Evolutionary conservation across 2,888 invertebrate species (phyloP), one percentile per base, ranked within the genome.

Genomic region (Lasioglossum vierecki): DNA sequence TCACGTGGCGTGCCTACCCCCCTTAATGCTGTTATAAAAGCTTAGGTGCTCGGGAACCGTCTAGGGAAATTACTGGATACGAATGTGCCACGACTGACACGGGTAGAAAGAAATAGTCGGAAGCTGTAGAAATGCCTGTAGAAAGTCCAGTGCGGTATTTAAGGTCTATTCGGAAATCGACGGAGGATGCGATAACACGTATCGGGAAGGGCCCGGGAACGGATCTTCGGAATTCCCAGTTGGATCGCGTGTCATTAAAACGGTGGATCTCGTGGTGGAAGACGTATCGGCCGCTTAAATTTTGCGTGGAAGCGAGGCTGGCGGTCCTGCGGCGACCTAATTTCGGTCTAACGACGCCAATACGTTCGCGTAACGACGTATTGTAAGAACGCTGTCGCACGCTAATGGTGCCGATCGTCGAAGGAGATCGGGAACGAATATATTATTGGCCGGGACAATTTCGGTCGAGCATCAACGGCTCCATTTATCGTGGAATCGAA

Each of bases 301-400:
- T 75, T 60, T 26, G 30, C 30, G 41, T 1, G 26, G 75, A 60
- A 60, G 41, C 41, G 63, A 44, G 44, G 57, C 41, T 60, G n/a
- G 75, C n/a, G n/a, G 60, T 30, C 39, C 26, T 11, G n/a, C 39
- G 74, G 74, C 74, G 60, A 60, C 75, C 75, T 30, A 60, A 75
- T 60, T 75, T 30, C 41, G 41, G 75, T 63, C 60, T 30, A 44
- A 75, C 60, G 75, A 63, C 30, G 75, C 26, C 44, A 41, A 60
- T 75, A 75, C 30, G 75, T 41, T 41, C 60, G 60, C 44, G 75
- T 75, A 75, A 75, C 75, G 75, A 60, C 60, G 75, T 18, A 60
- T 75, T 75, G 60, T 75, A 63, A 75, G 75, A 63, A 41, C 60
- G 57, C 63, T 63, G 26, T 44, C 30, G 76, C 46, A 30, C 22